A percentile compares a stretch with the other conserved stretches of the same genome.
Conservation (phyloP, 2,888 invertebrate species). For the Electrophaes corylata region DNA sequence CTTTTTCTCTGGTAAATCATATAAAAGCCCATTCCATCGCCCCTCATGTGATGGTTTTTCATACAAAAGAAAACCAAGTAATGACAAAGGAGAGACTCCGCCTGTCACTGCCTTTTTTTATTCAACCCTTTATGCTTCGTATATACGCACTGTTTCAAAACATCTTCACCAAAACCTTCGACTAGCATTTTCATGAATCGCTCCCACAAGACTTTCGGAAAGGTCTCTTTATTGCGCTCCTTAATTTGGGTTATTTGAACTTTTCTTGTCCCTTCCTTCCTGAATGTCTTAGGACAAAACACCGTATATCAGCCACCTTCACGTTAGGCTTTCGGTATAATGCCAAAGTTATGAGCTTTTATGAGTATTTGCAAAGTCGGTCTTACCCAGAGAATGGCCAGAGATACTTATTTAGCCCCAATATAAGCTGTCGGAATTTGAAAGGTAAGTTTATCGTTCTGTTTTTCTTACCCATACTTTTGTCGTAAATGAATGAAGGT, state of each 20-base stretch:
- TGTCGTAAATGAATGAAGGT: slow-evolving; percentile 22
- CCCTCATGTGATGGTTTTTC: slow-evolving; percentile 31
- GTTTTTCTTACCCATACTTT: slow-evolving; percentile 28
- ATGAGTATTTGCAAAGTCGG: slow-evolving; percentile 33
- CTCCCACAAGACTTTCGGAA: slow-evolving; percentile 70
- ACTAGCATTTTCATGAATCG: slow-evolving; percentile 71
- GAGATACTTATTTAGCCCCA: slow-evolving; percentile 14
- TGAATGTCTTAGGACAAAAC: slow-evolving; percentile 58
- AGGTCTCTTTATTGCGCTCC: slow-evolving; percentile 72
- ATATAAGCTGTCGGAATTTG: slow-evolving; percentile 18
- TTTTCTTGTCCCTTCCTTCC: slow-evolving; percentile 66
- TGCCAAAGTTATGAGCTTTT: slow-evolving; percentile 53
- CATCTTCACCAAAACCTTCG: slow-evolving; percentile 65
- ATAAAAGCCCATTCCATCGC: slow-evolving; percentile 19
- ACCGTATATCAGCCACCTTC: slow-evolving; percentile 55
- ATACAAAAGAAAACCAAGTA: slow-evolving; percentile 42
- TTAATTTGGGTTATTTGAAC: slow-evolving; percentile 76
- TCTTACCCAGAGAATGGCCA: slow-evolving; percentile 14
- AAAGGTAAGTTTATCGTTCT: slow-evolving; percentile 25
- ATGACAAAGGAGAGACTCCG: slow-evolving; percentile 45
- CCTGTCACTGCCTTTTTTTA: slow-evolving; percentile 43
- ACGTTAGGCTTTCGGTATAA: slow-evolving; percentile 45
- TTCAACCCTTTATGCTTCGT: slow-evolving; percentile 55
- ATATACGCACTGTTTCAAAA: slow-evolving; percentile 52
- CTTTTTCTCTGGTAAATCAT: slow-evolving; percentile 27